Percentiles rank a stretch among this genome's conserved stretches.
These are phyloP conservation scores for Coreius guichenoti DNA, from an alignment of 2,797 vertebrate species.

Conservation along the genomic window DNA sequence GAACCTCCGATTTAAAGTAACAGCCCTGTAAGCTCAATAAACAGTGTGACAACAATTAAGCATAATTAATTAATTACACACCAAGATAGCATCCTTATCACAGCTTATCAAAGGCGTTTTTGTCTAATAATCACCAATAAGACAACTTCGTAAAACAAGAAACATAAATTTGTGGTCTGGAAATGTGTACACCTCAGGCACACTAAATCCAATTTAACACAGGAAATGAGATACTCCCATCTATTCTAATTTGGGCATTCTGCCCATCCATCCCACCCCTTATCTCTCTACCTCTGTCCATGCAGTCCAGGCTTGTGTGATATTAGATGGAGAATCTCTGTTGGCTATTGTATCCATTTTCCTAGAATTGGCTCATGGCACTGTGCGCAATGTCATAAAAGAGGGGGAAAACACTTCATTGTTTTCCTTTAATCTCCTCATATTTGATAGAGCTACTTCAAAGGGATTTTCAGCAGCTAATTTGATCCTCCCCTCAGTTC, in stretches of 20 bases:
- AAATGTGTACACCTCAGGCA: constrained; percentile 66
- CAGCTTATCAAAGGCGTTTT: constrained; percentile 61
- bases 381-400: constrained; percentile 69
- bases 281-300: neutral
- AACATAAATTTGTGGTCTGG: constrained; percentile 72
- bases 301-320: constrained; percentile 5
- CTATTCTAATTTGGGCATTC: constrained; percentile 73
- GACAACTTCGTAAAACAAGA: constrained; percentile 72
- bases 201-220: constrained; percentile 73
- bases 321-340: neutral
- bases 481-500: constrained; percentile 77
- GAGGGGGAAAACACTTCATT: constrained; percentile 72
- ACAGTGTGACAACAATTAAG: neutral
- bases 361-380: constrained; percentile 65
- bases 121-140: constrained; percentile 71
- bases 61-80: constrained; percentile 60
- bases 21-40: neutral
- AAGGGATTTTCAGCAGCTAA: constrained; percentile 75
- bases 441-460: constrained; percentile 76
- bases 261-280: constrained; percentile 30
- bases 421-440: constrained; percentile 74
- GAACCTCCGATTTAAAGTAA: neutral
- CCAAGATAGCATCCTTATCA: constrained; percentile 51
- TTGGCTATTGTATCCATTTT: constrained; percentile 9
- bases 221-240: constrained; percentile 77